Evolutionary conservation across 2,888 invertebrate species (phyloP).

Genomic region (Andrena fulva): DNA sequence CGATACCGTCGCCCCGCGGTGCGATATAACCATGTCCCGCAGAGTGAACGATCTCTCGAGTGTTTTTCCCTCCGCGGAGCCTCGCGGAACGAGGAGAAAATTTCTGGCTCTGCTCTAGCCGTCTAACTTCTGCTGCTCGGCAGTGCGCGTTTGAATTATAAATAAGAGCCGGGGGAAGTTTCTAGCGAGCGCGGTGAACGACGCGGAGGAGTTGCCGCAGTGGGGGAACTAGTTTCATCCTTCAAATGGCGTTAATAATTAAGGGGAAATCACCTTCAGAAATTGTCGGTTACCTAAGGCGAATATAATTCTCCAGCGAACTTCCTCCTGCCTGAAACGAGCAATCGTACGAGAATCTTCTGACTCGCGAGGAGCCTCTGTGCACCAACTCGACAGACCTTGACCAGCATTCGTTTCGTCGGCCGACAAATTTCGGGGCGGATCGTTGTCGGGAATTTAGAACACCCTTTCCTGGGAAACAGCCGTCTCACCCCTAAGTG

Average conservation of each 20-base stretch:
- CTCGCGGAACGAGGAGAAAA: no score
- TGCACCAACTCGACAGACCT: not conserved
- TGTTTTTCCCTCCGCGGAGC: not conserved
- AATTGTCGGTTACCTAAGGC: not conserved
- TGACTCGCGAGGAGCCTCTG: not conserved
- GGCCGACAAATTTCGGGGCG: not conserved
- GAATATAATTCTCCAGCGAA: no score
- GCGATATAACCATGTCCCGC: conserved; percentile 16
- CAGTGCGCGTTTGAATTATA: not conserved
- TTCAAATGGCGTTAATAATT: not conserved
- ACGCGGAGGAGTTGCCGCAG: not conserved
- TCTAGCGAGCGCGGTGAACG: not conserved
- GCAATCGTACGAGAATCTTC: not conserved
- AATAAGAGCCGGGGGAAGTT: not conserved
- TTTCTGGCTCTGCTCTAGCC: not conserved
- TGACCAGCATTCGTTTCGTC: not conserved
- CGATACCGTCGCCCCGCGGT: conserved; percentile 5
- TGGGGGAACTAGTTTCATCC: not conserved
- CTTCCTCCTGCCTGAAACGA: no score
- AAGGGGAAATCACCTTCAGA: not conserved
- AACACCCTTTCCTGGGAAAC: not conserved
- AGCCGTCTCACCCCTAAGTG: not conserved
- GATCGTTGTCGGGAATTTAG: not conserved
- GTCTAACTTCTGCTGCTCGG: not conserved
- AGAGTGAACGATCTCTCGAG: not conserved